Evolutionary conservation across 1,140 invertebrate genomes (phyloP).

Genomic region (Helicoverpa armigera): DNA sequence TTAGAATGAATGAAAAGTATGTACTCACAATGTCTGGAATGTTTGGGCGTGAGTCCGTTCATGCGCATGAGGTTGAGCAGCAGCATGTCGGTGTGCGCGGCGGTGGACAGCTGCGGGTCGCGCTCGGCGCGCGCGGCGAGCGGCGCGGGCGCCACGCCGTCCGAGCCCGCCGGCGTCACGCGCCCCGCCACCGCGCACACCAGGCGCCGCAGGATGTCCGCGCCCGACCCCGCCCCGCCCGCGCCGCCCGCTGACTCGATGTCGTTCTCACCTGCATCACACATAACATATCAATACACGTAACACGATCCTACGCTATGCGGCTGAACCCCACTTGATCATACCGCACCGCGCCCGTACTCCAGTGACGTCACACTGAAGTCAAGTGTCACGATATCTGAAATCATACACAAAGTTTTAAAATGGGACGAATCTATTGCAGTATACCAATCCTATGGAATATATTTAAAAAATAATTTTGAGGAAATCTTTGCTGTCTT

Average conservation of each 20-base stretch:
- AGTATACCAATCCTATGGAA: too few species aligned
- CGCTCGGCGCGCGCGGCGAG: constrained; percentile 53
- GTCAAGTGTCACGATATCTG: neutral
- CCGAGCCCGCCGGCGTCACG: constrained; percentile 60
- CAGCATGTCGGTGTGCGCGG: constrained; percentile 80
- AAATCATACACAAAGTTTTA: neutral
- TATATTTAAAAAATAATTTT: neutral
- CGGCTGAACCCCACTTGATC: constrained; percentile 20
- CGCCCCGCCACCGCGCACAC: constrained; percentile 67
- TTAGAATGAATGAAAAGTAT: too few species aligned
- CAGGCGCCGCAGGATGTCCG: constrained; percentile 69
- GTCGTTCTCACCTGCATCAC: constrained; percentile 74
- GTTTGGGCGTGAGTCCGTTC: constrained; percentile 78
- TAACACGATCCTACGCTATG: neutral
- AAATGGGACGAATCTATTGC: neutral
- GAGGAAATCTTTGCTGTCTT: neutral
- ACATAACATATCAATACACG: neutral
- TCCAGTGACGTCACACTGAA: neutral
- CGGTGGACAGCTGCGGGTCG: constrained; percentile 77
- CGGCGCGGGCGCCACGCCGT: constrained; percentile 51
- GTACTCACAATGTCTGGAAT: constrained; percentile 64
- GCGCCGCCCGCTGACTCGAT: constrained; percentile 63
- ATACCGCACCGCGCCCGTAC: constrained; percentile 6
- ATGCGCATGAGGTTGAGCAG: constrained; percentile 81
- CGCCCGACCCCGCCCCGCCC: constrained; percentile 22